Evolutionary conservation across 2,888 invertebrate genomes (phyloP), one percentile per base, ranked within the genome.

Genomic region (Limnephilus rhombicus): DNA sequence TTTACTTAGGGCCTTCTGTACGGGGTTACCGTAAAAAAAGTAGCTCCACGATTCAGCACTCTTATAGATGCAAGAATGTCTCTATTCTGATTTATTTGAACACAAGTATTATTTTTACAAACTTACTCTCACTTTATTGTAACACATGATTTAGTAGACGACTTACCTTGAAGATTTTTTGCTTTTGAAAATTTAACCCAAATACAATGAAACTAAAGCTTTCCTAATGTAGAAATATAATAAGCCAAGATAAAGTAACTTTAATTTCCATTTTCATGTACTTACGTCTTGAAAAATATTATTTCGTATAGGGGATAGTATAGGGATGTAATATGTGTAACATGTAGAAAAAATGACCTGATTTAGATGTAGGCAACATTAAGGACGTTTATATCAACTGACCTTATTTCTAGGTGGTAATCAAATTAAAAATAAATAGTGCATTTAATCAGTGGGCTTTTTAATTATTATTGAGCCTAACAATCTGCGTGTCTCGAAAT

Each of bases 381-480:
- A n/a, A 24, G 1, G 68, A 68, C 68, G 9, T 68, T 68, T n/a
- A 68, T 68, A 68, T 7, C 24, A 68, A 68, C n/a, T 68, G 68
- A 68, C 68, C 68, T n/a, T n/a, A 24, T 68, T 68, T 68, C 68
- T 68, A 68, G 7, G 68, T 68, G 68, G 68, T 68, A 68, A 68
- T 68, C 68, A 68, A 68, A 68, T 68, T 68, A 68, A 24, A 68
- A 68, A 68, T 68, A n/a, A 68, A 68, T 68, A 3, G 68, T 68
- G 68, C 24, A 68, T 68, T 68, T 68, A 68, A 68, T 68, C 68
- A 68, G 68, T 9, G 1, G 24, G 5, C 68, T n/a, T 68, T 68
- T 68, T 68, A 68, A 68, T 68, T 68, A 68, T 68, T 68, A 68
- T 68, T 68, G 68, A 68, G 68, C 68, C n/a, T n/a, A 68, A 68